Evolutionary conservation across 2,113 vertebrate genomes (phyloP).

Genomic region (Pyrgilauda ruficollis): DNA sequence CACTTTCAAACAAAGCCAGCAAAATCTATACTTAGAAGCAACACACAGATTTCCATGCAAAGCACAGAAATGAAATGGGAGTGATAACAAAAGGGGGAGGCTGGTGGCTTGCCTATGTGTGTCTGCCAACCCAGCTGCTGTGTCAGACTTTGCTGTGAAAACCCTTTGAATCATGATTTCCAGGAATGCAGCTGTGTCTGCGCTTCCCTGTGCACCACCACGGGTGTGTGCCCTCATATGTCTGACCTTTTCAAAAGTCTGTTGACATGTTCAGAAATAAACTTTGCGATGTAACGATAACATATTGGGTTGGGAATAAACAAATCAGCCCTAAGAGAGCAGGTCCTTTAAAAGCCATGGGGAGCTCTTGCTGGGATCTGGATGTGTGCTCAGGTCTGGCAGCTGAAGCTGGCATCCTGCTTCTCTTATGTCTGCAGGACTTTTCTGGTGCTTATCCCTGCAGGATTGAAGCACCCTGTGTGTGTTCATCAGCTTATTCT

Average conservation of each 20-base stretch:
- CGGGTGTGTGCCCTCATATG: constrained; percentile 32
- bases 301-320: constrained; percentile 39
- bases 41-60: neutral
- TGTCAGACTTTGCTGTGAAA: constrained; percentile 23
- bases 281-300: constrained; percentile 62
- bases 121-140: neutral
- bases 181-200: constrained; percentile 27
- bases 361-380: neutral
- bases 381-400: neutral
- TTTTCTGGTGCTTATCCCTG: neutral
- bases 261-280: constrained; percentile 78
- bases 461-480: neutral
- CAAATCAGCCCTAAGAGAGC: neutral
- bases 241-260: constrained; percentile 73
- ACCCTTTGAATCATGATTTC: neutral
- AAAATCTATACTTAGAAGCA: constrained; percentile 42
- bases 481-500: neutral
- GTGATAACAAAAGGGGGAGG: neutral
- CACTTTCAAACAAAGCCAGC: constrained; percentile 31
- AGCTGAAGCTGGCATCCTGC: neutral
- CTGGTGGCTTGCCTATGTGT: neutral
- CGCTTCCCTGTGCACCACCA: neutral
- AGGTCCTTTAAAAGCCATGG: constrained; percentile 55
- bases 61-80: constrained; percentile 7
- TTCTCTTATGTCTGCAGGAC: neutral